Base-by-base conservation (phyloP, 1,140 invertebrate genomes). In the Scaptomyza hsui region DNA sequence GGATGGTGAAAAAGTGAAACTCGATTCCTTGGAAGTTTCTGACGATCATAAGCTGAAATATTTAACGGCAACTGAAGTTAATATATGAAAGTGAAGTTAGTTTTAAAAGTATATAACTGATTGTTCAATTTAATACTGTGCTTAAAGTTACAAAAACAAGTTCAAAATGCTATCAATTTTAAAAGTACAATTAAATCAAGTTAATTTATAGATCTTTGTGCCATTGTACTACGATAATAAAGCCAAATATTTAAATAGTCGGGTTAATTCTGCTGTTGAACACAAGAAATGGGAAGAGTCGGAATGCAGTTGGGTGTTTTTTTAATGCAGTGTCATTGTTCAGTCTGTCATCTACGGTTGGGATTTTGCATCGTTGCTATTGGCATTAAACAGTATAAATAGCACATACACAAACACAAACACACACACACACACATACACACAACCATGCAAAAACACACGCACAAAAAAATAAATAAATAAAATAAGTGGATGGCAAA, bases 311-410 rank as follows among this genome's bases (percentile, higher is more conserved):
- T 42, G 6, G 19, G 3, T 57, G 19, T 29, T 7, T 29, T 12
- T 48, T 81, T 77, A 83, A 79, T 83, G 79, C 80, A 75, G 45
- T 83, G 53, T 75, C 79, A 82, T 82, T 76, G 75, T 76, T 53
- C 51, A 51, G 57, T 53, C 35, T 67, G 39, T 41, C 65, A 48
- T 64, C 24, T 18, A 63, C 72, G 56, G 49, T 45, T 26, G 35
- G 61, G 61, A 65, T 56, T 74, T 48, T 39, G 71, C 51, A 52
- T 39, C 68, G 61, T 78, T 86, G 81, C 61, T 32, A 48, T 68
- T 76, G 80, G 67, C 76, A 85, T 79, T 85, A 72, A 79, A 68
- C 78, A 61, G 68, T 80, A 76, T 85, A 80, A 86, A 85, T 80
- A 86, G 62, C 77, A 86, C 48, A 60, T 47, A 48, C 59, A 61